Evolutionary conservation across 1,140 invertebrate species (phyloP).

Genomic region (Papilio xuthus): DNA sequence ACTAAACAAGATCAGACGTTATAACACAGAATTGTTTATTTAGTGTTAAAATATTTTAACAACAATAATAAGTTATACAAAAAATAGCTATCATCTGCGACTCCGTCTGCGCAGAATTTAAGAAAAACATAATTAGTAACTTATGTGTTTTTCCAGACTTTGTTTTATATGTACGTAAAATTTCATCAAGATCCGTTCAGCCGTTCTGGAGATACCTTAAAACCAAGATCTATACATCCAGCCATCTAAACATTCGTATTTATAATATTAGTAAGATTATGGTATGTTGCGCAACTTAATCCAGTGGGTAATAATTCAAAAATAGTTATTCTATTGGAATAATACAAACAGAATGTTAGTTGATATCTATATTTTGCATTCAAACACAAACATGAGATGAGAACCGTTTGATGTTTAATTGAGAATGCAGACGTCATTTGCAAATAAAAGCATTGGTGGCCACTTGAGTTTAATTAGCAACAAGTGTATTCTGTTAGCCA

Average conservation of each 20-base stretch:
- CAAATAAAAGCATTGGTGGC: slow-evolving; percentile 39
- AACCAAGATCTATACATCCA: no score
- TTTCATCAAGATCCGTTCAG: no score
- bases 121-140: no score
- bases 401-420: slow-evolving; percentile 29
- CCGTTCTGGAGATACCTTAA: no score
- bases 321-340: background rate
- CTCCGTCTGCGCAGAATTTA: no score
- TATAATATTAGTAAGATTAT: no score
- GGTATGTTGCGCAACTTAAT: background rate
- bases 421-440: slow-evolving; percentile 38
- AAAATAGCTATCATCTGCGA: no score
- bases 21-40: slow-evolving; percentile 14
- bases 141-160: no score
- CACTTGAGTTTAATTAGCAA: slow-evolving; percentile 57
- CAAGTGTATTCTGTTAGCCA: slow-evolving; percentile 53
- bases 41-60: background rate
- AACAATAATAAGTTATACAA: background rate
- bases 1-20: slow-evolving; percentile 15
- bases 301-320: background rate
- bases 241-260: no score
- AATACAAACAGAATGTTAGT: background rate
- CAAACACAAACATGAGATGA: slow-evolving; percentile 28
- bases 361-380: slow-evolving; percentile 8
- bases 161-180: no score